phyloP scores from a whole-genome alignment of 2,113 vertebrate species.

The Poeciliopsis retropinna region DNA sequence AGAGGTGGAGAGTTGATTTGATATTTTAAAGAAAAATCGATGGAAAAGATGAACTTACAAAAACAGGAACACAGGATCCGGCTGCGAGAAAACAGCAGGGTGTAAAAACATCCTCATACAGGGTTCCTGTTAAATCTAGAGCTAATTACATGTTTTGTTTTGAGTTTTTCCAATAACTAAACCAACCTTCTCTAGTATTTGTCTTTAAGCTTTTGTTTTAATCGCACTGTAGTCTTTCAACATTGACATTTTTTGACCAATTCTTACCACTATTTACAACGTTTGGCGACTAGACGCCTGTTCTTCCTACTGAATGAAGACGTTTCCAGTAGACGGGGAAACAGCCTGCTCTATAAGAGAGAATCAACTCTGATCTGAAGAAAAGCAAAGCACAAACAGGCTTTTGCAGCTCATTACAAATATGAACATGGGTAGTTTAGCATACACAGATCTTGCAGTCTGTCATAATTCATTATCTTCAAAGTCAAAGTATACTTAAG shows the following conservation, averaged over 20 bases:
- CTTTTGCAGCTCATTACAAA: background rate
- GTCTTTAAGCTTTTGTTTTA: background rate
- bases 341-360: background rate
- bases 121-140: background rate
- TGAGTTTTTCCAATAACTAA: background rate
- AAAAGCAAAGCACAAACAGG: background rate
- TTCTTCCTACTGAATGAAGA: background rate
- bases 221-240: background rate
- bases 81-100: too few relatives aligned
- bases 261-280: background rate
- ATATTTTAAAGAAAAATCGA: too few relatives aligned
- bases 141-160: background rate
- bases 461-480: slow-evolving; percentile 15
- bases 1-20: too few relatives aligned
- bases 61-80: too few relatives aligned
- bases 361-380: background rate
- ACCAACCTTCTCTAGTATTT: background rate
- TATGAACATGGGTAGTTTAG: slow-evolving; percentile 12
- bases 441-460: slow-evolving; percentile 6
- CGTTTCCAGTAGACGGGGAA: background rate
- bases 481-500: background rate
- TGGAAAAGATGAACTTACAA: too few relatives aligned
- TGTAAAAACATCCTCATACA: background rate
- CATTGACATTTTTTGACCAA: background rate
- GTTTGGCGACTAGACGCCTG: background rate